Evolutionary conservation across 2,888 invertebrate species (phyloP).

Genomic region (Lapara coniferarum): DNA sequence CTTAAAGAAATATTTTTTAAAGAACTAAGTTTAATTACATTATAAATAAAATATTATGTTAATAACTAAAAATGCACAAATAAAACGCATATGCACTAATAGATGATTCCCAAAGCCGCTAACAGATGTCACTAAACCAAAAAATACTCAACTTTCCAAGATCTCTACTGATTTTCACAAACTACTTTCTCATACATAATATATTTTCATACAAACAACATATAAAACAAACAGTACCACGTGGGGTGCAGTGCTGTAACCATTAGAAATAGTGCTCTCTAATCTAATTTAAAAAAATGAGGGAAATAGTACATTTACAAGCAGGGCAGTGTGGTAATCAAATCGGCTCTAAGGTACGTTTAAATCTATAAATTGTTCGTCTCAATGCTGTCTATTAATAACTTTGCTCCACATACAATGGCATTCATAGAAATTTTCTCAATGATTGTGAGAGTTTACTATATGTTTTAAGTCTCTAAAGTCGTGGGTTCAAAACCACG

Average conservation of each 20-base stretch:
- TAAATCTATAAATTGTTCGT: not conserved
- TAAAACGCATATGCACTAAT: not conserved
- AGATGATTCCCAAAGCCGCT: not conserved
- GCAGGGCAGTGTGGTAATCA: conserved; percentile 96
- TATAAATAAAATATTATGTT: too few relatives aligned
- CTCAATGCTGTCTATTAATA: conserved; percentile 7
- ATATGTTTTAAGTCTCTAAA: not conserved
- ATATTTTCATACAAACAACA: conserved; percentile 22
- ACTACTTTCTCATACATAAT: conserved; percentile 19
- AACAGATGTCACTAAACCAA: conserved; percentile 22
- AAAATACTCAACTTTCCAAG: conserved; percentile 11
- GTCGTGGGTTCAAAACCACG: too few relatives aligned
- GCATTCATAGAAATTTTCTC: not conserved
- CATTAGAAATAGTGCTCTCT: conserved; percentile 15
- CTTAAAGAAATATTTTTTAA: too few relatives aligned
- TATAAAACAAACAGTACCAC: conserved; percentile 22
- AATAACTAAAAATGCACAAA: not conserved
- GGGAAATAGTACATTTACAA: conserved; percentile 96
- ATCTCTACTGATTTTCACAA: conserved; percentile 1
- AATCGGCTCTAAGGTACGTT: conserved; percentile 93
- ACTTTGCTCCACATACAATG: not conserved
- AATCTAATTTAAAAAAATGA: conserved; percentile 83
- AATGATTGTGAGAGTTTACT: not conserved
- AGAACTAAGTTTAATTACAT: too few relatives aligned
- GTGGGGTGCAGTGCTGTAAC: not conserved